Evolutionary conservation across 2,113 vertebrate genomes (phyloP).

Genomic region (Echinops telfairi): DNA sequence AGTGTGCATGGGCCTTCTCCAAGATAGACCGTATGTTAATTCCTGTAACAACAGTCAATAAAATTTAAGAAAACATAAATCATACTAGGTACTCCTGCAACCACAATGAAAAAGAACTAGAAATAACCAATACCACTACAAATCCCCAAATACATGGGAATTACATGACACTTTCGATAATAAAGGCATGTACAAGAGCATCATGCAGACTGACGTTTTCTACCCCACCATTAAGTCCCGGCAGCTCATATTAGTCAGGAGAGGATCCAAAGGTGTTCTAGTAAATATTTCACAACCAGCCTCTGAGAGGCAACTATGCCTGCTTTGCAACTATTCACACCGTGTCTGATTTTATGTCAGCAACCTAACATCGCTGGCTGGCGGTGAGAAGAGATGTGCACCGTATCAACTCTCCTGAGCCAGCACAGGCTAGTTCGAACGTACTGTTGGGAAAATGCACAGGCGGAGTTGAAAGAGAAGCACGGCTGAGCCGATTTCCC

Average conservation of each 20-base stretch:
- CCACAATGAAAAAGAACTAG: too few relatives aligned
- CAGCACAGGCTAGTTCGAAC: neutral
- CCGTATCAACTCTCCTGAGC: fast-evolving
- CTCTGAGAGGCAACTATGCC: neutral
- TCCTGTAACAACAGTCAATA: too few relatives aligned
- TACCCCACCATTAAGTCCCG: neutral
- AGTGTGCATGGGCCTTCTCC: too few relatives aligned
- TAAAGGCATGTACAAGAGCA: too few relatives aligned
- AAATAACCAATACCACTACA: too few relatives aligned
- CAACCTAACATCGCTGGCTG: neutral
- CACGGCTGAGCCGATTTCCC: neutral
- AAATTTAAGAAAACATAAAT: too few relatives aligned
- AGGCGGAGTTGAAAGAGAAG: neutral
- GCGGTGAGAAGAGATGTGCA: neutral
- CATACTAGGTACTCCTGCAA: too few relatives aligned
- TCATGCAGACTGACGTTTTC: neutral
- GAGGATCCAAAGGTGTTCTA: neutral
- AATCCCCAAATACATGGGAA: too few relatives aligned
- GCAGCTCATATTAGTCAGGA: neutral
- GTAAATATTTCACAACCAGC: neutral
- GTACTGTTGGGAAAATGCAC: neutral
- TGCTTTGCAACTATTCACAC: neutral
- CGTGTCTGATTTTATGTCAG: neutral
- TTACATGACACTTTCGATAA: too few relatives aligned
- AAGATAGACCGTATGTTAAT: too few relatives aligned